Base-by-base conservation (phyloP, 2,888 invertebrate genomes). In the Drosophila hamatofila region DNA sequence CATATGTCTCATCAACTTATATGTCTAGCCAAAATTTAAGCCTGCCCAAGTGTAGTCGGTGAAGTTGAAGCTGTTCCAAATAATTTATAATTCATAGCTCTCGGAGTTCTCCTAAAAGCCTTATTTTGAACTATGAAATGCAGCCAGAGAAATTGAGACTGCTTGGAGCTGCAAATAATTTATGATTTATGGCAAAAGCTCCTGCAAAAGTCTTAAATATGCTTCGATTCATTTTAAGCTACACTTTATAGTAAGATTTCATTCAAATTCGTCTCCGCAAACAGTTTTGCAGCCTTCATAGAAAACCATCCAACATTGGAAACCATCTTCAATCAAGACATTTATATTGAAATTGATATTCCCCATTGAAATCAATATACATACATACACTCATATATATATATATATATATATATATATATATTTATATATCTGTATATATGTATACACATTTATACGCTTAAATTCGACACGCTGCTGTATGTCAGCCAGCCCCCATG, bases 321-420 rank as follows among this genome's bases (percentile, higher is more conserved):
- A 39, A 23, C n/a, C 59, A 30, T 46, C 35, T 58, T 30, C 46
- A 41, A 61, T 61, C 61, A 49, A 49, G 63, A 49, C 48, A 51
- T 65, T 65, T 62, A 35, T 62, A 27, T 21, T 27, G 62, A 62
- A 64, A 65, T 44, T 44, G 51, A 62, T 62, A 62, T 37, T 27
- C 25, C 42, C 42, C 35, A 61, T 62, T 62, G 49, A 44, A 60
- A 49, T 54, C 39, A 27, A 54, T 27, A 35, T 16, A 16, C 25
- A 54, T 6, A 54, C 14, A 54, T 3, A 12, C n/a, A 11, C 12
- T n/a, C 1, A 11, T 11, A 11, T 3, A 23, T n/a, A 35, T 23
- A 3, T 11, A 39, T 16, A 35, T 35, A n/a, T n/a, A 23, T 1
- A 11, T 11, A 11, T 3, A 23, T n/a, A 35, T 23, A 3, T 11